A percentile compares a stretch with the other conserved stretches of the same genome.
phyloP scores from a whole-genome alignment of 2,888 invertebrate species.

The Stramonita haemastoma region DNA sequence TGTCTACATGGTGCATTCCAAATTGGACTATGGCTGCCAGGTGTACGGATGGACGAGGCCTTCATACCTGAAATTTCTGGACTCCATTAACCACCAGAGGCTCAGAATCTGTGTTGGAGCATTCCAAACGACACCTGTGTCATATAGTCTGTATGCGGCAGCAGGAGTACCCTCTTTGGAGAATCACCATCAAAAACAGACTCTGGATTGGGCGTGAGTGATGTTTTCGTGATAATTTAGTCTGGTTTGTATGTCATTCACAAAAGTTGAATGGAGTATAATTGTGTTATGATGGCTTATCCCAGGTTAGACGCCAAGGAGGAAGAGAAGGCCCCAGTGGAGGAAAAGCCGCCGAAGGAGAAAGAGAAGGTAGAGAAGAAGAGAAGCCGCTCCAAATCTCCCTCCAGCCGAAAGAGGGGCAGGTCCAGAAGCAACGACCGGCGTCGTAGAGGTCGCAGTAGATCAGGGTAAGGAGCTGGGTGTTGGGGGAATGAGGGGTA shows the following conservation, averaged over 20 bases:
- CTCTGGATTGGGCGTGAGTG: too few species aligned
- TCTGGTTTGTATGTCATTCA: background rate
- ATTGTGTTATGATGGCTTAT: background rate
- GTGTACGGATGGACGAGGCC: too few species aligned
- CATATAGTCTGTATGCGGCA: too few species aligned
- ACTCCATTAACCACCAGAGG: too few species aligned
- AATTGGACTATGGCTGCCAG: too few species aligned
- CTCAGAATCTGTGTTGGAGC: too few species aligned
- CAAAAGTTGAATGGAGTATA: background rate
- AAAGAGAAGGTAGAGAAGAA: constrained; percentile 49
- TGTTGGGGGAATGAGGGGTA: background rate
- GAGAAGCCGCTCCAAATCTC: constrained; percentile 50
- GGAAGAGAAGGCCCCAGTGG: constrained; percentile 31
- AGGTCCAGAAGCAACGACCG: constrained; percentile 57
- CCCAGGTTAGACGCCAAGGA: background rate
- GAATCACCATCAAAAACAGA: too few species aligned
- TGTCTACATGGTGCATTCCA: too few species aligned
- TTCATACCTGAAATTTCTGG: too few species aligned
- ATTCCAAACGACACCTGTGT: too few species aligned
- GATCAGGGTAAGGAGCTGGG: constrained; percentile 41
- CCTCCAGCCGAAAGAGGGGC: constrained; percentile 48
- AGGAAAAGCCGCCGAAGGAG: constrained; percentile 46
- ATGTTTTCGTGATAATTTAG: too few species aligned
- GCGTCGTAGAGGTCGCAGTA: constrained; percentile 42
- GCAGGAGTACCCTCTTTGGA: too few species aligned